Evolutionary conservation across 2,888 invertebrate species (phyloP), one percentile per base, ranked within the genome.

Genomic region (Xylota segnis): DNA sequence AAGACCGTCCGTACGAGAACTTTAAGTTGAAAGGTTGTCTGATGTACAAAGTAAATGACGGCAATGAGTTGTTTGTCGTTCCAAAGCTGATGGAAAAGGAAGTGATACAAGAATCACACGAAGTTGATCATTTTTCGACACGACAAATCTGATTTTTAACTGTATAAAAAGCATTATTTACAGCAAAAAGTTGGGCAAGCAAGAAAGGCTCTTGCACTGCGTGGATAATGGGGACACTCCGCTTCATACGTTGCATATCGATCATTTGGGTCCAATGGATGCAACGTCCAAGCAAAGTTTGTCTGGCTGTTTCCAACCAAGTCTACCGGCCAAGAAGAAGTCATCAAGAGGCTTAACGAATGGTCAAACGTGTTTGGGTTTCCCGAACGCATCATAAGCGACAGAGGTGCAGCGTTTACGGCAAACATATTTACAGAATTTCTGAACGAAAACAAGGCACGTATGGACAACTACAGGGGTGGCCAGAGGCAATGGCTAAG

Each of bases 1-100:
- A 81, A 32, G 14, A n/a, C 29, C 58, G 43, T 5, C 63, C 66
- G 0, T 86, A 87, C 34, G 78, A 84, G 14, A 63, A 66, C n/a
- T 83, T 18, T 45, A 79, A 66, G 10, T n/a, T 29, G 12, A 29
- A 34, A 34, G 34, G n/a, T 43, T n/a, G 43, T 43, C 43, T 43
- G 43, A 1, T 43, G 43, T 43, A 43, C 43, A 43, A 43, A 3
- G 2, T 43, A 14, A 14, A 14, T 43, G n/a, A 43, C n/a, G 43
- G 43, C n/a, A 43, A 43, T 43, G 43, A 43, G 43, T 43, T n/a
- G 43, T 43, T 43, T n/a, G 43, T 43, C 43, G 43, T 43, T n/a
- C 43, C n/a, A 14, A 43, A 43, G 43, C 43, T 43, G 43, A 43
- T 43, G n/a, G 2, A n/a, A 43, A 43, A n/a, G 6, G 14, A 43